Percentiles rank a stretch among this genome's conserved stretches.
Evolutionary conservation across 2,888 invertebrate genomes (phyloP).

Genomic region (Watsonalla binaria): DNA sequence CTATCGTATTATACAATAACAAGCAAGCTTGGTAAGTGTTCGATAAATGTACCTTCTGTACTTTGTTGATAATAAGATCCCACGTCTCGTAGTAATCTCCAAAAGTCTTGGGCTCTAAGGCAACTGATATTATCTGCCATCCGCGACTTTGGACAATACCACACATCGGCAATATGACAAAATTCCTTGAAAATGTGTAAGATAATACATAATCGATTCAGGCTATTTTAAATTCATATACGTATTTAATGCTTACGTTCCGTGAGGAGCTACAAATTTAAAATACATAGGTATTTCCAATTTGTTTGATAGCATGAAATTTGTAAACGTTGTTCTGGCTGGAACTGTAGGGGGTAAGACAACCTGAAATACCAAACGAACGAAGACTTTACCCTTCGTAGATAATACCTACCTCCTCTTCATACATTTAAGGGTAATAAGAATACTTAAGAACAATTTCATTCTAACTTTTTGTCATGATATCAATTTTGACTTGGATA

Average conservation of each 20-base stretch:
- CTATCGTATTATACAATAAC: slow-evolving; percentile 3
- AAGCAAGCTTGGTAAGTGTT: too few species aligned
- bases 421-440: too few species aligned
- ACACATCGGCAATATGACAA: slow-evolving; percentile 64
- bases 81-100: slow-evolving; percentile 67
- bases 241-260: slow-evolving; percentile 51
- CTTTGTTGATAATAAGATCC: slow-evolving; percentile 60
- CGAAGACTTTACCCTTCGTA: not conserved
- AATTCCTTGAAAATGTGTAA: slow-evolving; percentile 44
- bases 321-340: slow-evolving; percentile 54
- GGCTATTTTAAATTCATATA: not conserved
- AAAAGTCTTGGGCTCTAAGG: slow-evolving; percentile 55
- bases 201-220: not conserved
- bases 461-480: too few species aligned
- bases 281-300: slow-evolving; percentile 61
- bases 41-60: slow-evolving; percentile 45
- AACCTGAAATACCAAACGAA: slow-evolving; percentile 33
- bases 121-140: slow-evolving; percentile 69
- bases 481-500: too few species aligned
- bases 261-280: slow-evolving; percentile 52
- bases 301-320: slow-evolving; percentile 67
- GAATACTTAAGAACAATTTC: too few species aligned
- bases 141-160: slow-evolving; percentile 61
- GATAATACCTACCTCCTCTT: too few species aligned
- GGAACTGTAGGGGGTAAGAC: slow-evolving; percentile 69